Conservation (phyloP, 2,888 invertebrate genomes). For the Beris chalybata region DNA sequence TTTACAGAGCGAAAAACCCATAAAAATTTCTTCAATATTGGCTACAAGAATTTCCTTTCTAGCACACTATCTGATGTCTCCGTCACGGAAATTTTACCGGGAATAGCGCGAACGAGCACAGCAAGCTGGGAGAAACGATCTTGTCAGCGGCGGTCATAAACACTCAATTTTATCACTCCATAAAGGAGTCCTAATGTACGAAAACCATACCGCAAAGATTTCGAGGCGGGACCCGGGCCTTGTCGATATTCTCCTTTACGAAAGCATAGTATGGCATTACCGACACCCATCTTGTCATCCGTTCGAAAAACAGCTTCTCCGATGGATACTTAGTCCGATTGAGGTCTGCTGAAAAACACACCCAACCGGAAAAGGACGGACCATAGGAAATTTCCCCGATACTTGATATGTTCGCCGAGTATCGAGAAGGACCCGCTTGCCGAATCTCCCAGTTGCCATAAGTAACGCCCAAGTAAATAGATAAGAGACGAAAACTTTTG, state of each 20-base stretch:
- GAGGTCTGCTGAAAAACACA: too few species aligned
- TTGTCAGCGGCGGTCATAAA: constrained; percentile 39
- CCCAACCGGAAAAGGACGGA: too few species aligned
- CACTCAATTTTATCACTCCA: constrained; percentile 40
- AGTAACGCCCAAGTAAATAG: constrained; percentile 32
- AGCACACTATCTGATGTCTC: too few species aligned
- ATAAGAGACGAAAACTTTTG: constrained; percentile 36
- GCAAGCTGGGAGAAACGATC: constrained; percentile 23
- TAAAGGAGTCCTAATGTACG: constrained; percentile 37
- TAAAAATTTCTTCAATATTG: too few species aligned
- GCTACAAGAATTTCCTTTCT: too few species aligned
- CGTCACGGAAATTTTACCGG: too few species aligned
- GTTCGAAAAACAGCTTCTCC: neutral
- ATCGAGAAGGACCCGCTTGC: constrained; percentile 26
- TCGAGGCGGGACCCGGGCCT: neutral
- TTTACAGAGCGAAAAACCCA: too few species aligned
- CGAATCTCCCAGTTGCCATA: constrained; percentile 6
- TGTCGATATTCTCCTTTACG: neutral
- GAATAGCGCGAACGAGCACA: neutral
- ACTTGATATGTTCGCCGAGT: neutral
- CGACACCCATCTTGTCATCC: neutral
- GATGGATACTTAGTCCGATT: neutral
- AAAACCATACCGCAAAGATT: constrained; percentile 26
- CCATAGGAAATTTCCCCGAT: too few species aligned
- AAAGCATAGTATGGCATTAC: neutral